Base-by-base conservation (phyloP, 1,140 invertebrate species). In the Anthonomus grandis region DNA sequence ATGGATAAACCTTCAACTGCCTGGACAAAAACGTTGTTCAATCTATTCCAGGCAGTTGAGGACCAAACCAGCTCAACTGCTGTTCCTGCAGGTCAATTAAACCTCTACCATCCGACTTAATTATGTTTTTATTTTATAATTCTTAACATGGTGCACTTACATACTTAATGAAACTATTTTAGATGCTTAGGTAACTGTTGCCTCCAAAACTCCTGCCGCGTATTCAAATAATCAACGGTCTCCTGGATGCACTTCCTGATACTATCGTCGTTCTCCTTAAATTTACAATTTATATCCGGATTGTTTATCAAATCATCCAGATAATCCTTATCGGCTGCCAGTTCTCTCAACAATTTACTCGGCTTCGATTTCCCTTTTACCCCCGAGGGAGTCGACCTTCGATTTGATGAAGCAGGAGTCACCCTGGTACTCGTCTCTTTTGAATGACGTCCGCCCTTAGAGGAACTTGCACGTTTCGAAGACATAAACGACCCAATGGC, bases 251-350 rank as follows among this genome's bases (percentile, higher is more conserved):
- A 81, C 1, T 77, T 75, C 0, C 80, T 78, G 12, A 89, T 85
- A 12, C 77, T 73, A 57, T 82, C 79, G 59, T 78, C 81, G 60
- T 83, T 80, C 10, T 80, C 81, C 23, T 82, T 80, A 61, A 59
- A 66, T 58, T 72, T 69, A 52, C 64, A 73, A 24, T 81, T 79
- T 21, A 84, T 73, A 78, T 89, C 84, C 31, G 87, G 84, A 66
- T 87, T 82, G 49, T 84, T 83, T 0, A 90, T 68, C 2, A 91
- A 75, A 69, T 87, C 84, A 64, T 90, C 85, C 9, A 91, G 72
- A 68, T 91, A 91, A 25, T 86, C 81, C 63, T 90, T 90, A 69
- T 91, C 89, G 1, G 84, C 81, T 64, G 83, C 86, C 17, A 91
- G 73, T 60, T 87, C 83, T 1, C 86, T 85, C 0, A 90, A 74